These are phyloP conservation scores for Zapornia atra DNA, from an alignment of 2,113 vertebrate genomes.

Conservation along the genomic window DNA sequence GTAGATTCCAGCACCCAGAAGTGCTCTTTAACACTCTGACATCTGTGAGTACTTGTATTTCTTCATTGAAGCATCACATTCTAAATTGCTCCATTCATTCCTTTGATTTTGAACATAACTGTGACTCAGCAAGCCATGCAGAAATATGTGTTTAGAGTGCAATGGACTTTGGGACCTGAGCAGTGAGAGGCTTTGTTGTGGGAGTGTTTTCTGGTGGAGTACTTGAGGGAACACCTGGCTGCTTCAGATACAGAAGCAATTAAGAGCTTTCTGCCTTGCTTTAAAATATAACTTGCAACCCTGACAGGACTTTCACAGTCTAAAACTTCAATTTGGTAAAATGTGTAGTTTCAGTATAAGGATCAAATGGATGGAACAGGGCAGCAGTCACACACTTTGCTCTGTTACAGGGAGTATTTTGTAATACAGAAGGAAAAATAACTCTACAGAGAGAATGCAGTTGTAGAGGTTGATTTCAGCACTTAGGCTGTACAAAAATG, in stretches of 20 bases:
- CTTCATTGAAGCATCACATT: slow-evolving; percentile 39
- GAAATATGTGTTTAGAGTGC: background rate
- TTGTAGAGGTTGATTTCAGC: background rate
- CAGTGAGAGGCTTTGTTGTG: background rate
- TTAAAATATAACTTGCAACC: background rate
- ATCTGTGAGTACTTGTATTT: slow-evolving; percentile 17
- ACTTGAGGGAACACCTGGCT: background rate
- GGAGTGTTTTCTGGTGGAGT: slow-evolving; percentile 1
- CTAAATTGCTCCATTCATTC: slow-evolving; percentile 27
- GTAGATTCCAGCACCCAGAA: background rate
- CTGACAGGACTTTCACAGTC: background rate
- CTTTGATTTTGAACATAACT: slow-evolving; percentile 28
- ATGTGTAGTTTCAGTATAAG: background rate
- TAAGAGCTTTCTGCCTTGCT: background rate
- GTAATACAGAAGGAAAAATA: background rate
- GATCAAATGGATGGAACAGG: background rate
- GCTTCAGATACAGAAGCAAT: background rate
- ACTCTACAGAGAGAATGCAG: background rate
- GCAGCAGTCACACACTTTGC: background rate
- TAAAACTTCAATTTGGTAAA: background rate
- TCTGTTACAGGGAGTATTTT: background rate
- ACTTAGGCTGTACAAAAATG: background rate
- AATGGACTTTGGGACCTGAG: background rate
- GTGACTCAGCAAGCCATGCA: slow-evolving; percentile 17
- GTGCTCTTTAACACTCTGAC: slow-evolving; percentile 19